Percentiles rank a stretch among this genome's conserved stretches.
Evolutionary conservation across 2,797 vertebrate genomes (phyloP).

Genomic region (Nyctalus aviator): DNA sequence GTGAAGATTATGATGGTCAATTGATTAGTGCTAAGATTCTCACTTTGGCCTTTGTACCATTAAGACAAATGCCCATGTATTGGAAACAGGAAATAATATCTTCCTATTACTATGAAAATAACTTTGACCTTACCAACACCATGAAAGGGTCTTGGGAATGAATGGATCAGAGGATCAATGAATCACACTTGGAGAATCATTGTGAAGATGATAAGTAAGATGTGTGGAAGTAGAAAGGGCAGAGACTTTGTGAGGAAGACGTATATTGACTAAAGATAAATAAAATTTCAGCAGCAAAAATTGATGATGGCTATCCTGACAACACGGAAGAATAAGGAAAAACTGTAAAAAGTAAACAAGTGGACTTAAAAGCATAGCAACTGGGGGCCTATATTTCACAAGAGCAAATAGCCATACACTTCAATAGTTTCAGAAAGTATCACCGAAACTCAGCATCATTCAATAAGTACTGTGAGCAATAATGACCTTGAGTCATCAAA

Average conservation of each 20-base stretch:
- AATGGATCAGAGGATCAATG: not conserved
- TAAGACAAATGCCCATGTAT: not conserved
- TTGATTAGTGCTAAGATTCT: not conserved
- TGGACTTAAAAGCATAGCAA: conserved; percentile 6
- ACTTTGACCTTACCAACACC: not conserved
- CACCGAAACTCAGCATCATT: not conserved
- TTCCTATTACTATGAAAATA: not conserved
- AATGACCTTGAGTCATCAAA: conserved; percentile 56
- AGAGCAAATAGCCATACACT: conserved; percentile 18
- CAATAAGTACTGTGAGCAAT: conserved; percentile 19
- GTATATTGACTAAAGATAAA: conserved; percentile 42
- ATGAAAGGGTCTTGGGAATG: not conserved
- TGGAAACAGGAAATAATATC: not conserved
- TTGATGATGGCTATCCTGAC: conserved; percentile 29
- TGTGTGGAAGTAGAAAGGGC: not conserved
- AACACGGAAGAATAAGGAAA: conserved; percentile 5
- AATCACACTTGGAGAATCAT: not conserved
- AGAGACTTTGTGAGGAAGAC: not conserved
- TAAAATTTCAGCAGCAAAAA: conserved; percentile 53
- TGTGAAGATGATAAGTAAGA: not conserved
- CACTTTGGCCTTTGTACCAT: not conserved
- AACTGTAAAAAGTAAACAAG: conserved; percentile 41
- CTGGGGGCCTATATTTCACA: conserved; percentile 4
- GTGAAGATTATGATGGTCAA: not conserved
- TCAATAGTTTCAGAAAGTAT: not conserved